Evolutionary conservation across 2,888 invertebrate species (phyloP).

Genomic region (Hylaea fasciaria): DNA sequence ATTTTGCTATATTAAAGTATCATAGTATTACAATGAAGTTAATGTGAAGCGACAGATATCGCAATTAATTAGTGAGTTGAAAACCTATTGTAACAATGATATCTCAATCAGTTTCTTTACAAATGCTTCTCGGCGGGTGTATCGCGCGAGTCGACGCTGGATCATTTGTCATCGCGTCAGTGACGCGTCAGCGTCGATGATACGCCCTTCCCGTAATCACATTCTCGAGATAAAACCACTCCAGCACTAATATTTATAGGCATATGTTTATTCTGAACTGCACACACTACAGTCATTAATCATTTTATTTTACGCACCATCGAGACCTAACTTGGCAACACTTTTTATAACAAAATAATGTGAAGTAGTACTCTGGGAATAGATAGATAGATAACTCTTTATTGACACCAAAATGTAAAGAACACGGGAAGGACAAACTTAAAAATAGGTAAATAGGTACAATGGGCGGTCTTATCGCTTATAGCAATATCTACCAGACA

Average conservation of each 20-base stretch:
- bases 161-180: conserved; percentile 78
- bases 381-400: too few relatives aligned
- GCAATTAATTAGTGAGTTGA: conserved; percentile 20
- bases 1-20: conserved; percentile 25
- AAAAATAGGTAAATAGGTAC: too few relatives aligned
- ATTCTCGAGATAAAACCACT: conserved; percentile 43
- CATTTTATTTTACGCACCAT: not conserved
- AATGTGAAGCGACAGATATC: conserved; percentile 18
- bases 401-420: too few relatives aligned
- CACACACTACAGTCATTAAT: not conserved
- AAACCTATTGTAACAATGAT: conserved; percentile 24
- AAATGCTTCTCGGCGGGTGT: conserved; percentile 14
- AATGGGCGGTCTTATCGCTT: too few relatives aligned
- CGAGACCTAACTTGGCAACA: too few relatives aligned
- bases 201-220: conserved; percentile 73
- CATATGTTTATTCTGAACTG: not conserved
- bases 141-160: conserved; percentile 26
- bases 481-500: too few relatives aligned
- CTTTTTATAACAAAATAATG: too few relatives aligned
- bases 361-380: too few relatives aligned
- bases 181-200: conserved; percentile 68
- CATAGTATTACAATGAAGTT: conserved; percentile 10
- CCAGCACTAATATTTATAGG: not conserved
- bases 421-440: too few relatives aligned
- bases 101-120: conserved; percentile 27